Conservation (phyloP, 2,888 invertebrate species). For the Callosobruchus maculatus region DNA sequence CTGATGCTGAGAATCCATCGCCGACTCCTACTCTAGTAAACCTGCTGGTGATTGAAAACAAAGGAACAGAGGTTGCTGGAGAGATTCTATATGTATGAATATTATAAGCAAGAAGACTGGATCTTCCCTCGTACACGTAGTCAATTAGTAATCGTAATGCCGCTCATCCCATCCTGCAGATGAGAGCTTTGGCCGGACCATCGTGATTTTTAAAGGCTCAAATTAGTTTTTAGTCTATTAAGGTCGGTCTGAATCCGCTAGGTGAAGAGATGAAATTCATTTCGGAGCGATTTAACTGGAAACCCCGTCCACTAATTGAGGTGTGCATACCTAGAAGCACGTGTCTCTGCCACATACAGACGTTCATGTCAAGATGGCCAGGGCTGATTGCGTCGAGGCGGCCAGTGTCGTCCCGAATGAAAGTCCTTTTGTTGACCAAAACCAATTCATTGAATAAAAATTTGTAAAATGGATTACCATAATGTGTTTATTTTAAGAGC, state of each 20-base stretch:
- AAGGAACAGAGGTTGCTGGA: no score
- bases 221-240: neutral
- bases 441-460: no score
- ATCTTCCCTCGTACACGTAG: neutral
- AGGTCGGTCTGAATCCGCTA: neutral
- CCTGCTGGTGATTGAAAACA: no score
- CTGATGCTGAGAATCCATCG: no score
- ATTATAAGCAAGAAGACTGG: neutral
- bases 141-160: neutral
- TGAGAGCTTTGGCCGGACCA: neutral
- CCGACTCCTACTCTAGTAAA: no score
- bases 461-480: no score
- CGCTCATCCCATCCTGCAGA: neutral
- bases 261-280: neutral
- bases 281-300: neutral
- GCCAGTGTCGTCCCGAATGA: neutral
- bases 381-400: neutral
- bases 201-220: neutral
- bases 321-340: neutral
- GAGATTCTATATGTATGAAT: no score
- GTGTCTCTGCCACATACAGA: neutral
- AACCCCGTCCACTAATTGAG: neutral
- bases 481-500: no score
- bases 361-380: neutral
- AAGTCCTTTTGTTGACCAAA: no score